A percentile compares a stretch with the other conserved stretches of the same genome.
phyloP scores from a whole-genome alignment of 2,113 vertebrate species.

The Oryzias celebensis region DNA sequence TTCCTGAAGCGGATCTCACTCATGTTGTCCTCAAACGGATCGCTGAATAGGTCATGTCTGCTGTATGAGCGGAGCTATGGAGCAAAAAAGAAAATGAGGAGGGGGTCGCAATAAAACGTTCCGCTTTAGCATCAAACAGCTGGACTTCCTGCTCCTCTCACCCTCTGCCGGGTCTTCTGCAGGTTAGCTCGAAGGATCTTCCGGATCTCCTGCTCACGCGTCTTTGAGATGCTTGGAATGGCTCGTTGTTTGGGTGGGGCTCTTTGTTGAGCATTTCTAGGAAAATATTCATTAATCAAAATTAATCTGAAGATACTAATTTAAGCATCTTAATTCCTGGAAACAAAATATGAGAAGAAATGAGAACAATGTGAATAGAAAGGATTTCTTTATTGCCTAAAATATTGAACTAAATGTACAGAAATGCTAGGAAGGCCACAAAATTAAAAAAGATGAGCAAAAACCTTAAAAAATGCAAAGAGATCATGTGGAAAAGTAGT shows the following conservation, averaged over 20 bases:
- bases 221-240: conserved; percentile 85
- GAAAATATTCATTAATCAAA: neutral
- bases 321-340: neutral
- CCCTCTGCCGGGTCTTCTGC: conserved; percentile 90
- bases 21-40: conserved; percentile 87
- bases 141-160: conserved; percentile 36
- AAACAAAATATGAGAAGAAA: neutral
- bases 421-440: neutral
- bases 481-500: no score
- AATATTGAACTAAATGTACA: neutral
- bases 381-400: neutral
- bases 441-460: no score
- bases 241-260: conserved; percentile 50
- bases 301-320: neutral
- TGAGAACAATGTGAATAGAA: neutral
- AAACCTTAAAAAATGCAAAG: no score
- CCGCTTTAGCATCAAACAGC: neutral
- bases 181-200: conserved; percentile 88
- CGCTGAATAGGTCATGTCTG: conserved; percentile 86
- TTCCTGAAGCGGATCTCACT: conserved; percentile 86
- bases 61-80: conserved; percentile 91
- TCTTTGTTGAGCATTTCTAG: conserved; percentile 81
- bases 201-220: conserved; percentile 89
- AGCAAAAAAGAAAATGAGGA: neutral
- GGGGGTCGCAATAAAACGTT: neutral